Evolutionary conservation across 2,797 vertebrate genomes (phyloP), one percentile per base, ranked within the genome.

Genomic region (Sebastes baramenuke): DNA sequence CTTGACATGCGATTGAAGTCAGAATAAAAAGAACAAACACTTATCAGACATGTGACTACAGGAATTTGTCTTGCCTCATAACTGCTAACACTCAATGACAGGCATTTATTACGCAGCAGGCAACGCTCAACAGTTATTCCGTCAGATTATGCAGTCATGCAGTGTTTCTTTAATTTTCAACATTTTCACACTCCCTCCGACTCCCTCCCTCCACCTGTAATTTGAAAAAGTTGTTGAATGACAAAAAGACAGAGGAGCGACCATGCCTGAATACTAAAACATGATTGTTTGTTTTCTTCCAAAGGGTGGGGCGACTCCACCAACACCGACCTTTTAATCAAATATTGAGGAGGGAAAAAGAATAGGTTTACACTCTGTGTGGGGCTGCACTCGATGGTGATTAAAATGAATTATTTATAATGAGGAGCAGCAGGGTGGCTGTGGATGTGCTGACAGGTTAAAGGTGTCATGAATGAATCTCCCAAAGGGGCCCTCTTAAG

Each of bases 371-470:
- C 92, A 89, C 13, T 8, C 72, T 86, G 82, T 72, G 84, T 65
- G 30, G 67, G 38, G 83, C 77, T 74, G 83, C 85, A 78, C 79
- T 84, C 75, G 56, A 81, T 72, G 82, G 79, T 85, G 82, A 82
- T 89, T 89, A 76, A 62, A 68, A 81, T 95, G 46, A 91, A 95
- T 95, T 83, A 95, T 96, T 93, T n/a, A 95, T 85, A 27, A 2
- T 29, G 68, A 80, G 81, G 60, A 82, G 78, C 86, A 90, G 87
- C 86, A 85, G 87, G 83, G 46, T 55, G 75, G 42, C 64, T 65
- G 72, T 38, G 77, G 81, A 79, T 77, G 87, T 77, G 77, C 82
- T 65, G 80, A 72, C 82, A 69, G 84, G 80, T 87, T 36, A 67
- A 77, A 62, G 69, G 79, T 78, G 81, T 77, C 77, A 73, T 66